Evolutionary conservation across 2,113 vertebrate genomes (phyloP), one percentile per base, ranked within the genome.

Genomic region (Leptobrachium leishanense): DNA sequence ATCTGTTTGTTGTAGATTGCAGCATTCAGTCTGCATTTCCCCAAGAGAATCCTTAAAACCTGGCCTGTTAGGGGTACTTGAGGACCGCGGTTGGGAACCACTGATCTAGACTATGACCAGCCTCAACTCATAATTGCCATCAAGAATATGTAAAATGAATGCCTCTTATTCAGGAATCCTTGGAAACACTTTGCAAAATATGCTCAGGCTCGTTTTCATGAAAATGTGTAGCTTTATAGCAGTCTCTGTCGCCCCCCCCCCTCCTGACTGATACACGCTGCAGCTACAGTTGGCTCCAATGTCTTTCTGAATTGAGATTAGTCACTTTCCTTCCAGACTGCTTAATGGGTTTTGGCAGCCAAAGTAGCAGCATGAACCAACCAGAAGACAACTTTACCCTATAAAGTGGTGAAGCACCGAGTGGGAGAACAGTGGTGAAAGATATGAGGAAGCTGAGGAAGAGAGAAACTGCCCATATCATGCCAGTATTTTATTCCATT

Each of bases 291-390:
- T 46, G 11, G 43, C 67, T 77, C 12, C 5, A 54, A 11, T 6
- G 41, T 67, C 0, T 4, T 9, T 67, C 63, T n/a, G 11, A 31
- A 44, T 31, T 6, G 64, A 68, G 44, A 76, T 15, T 54, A 64
- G 75, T 76, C 65, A 76, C 39, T 55, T 71, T 46, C 39, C 76
- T 63, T 63, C 68, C 43, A 68, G 59, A 20, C 76, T 70, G 68
- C 55, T 43, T 64, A 12, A 41, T 40, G 6, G 53, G 40, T 43
- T n/a, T 5, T 7, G 63, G 46, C 64, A 43, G 44, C 42, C 57
- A 70, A 41, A 77, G n/a, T 15, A 77, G 55, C 44, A 5, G 53
- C 20, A 6, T 15, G 40, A 73, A 5, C 54, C 50, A 31, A 31
- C 20, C 20, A 31, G 20, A 31, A 31, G 20, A 31, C 20, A 31